Conservation (phyloP, 2,797 vertebrate genomes). For the Tadarida brasiliensis region DNA sequence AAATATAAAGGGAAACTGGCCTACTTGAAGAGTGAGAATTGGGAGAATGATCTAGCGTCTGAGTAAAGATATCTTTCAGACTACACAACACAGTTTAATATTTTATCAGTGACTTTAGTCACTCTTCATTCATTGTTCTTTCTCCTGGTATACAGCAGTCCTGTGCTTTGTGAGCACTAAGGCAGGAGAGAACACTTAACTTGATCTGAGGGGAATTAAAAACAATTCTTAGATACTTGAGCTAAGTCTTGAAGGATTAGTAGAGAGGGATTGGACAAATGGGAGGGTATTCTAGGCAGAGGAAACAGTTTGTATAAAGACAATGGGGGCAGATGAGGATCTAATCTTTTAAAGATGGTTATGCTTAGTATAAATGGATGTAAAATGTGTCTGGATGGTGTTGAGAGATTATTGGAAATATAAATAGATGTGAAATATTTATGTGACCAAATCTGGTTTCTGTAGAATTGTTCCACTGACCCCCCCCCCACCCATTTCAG, state of each 20-base stretch:
- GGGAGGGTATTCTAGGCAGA: neutral
- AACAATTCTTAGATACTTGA: slow-evolving; percentile 59
- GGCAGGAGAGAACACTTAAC: slow-evolving; percentile 29
- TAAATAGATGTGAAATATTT: slow-evolving; percentile 51
- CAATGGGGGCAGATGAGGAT: neutral
- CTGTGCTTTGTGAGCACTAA: slow-evolving; percentile 19
- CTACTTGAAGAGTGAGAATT: slow-evolving; percentile 43
- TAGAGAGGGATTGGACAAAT: neutral
- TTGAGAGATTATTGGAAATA: slow-evolving; percentile 31
- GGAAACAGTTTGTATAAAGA: neutral
- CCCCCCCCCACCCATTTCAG: slow-evolving; percentile 43
- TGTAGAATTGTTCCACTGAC: slow-evolving; percentile 16
- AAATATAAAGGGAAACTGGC: slow-evolving; percentile 19
- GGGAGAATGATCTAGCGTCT: neutral
- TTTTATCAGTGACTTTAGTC: slow-evolving; percentile 46
- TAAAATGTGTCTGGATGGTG: neutral
- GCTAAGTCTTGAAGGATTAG: slow-evolving; percentile 50
- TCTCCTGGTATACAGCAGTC: neutral
- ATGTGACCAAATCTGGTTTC: slow-evolving; percentile 44
- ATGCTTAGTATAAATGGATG: slow-evolving; percentile 20
- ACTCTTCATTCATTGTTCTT: slow-evolving; percentile 32
- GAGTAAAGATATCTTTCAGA: slow-evolving; percentile 22
- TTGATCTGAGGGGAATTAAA: slow-evolving; percentile 47
- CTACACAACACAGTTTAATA: neutral
- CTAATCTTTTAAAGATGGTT: slow-evolving; percentile 53